Base-by-base conservation (phyloP, 2,888 invertebrate species). In the Dugesia japonica region DNA sequence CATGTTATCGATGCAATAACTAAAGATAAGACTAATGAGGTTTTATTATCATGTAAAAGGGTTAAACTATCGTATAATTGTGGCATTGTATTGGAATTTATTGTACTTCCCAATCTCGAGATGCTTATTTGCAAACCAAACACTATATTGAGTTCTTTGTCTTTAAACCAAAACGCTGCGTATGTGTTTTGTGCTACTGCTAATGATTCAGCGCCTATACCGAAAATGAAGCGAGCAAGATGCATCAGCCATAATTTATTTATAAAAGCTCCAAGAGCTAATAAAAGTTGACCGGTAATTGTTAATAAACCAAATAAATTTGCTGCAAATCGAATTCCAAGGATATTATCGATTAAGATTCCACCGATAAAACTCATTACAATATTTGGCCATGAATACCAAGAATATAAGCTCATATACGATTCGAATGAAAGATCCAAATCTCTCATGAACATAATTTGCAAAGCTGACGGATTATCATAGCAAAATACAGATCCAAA, bases 361-460 rank as follows among this genome's bases (percentile, higher is more conserved):
- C 95, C 95, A 71, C 95, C 95, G 82, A 97, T 89, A 85, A 95
- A 93, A 85, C 94, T 94, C 78, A 95, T 86, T 78, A 95, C 81
- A 1, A 94, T 91, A 87, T 97, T 97, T 33, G 97, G 97, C 94
- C 94, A 97, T 0, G 94, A 94, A 85, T 97, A 97, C 84, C 92
- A 1, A 91, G 83, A 90, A 85, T 97, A 97, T 72, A 97, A 87
- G 78, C 90, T 86, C 79, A 91, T 90, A 87, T 91, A 97, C 84
- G 91, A 88, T 7, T 90, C 89, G 77, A 90, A 91, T 75, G 89
- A 88, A 79, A 97, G 87, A 79, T 89, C 87, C 82, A 94, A 87
- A 82, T 94, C 94, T 79, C 87, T 85, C 82, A 89, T 89, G 83
- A 92, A 93, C 80, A 91, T 89, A 82, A 92, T 90, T 84, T 92